These are phyloP conservation scores for Thera obeliscata DNA, from an alignment of 2,888 invertebrate species.

Conservation along the genomic window DNA sequence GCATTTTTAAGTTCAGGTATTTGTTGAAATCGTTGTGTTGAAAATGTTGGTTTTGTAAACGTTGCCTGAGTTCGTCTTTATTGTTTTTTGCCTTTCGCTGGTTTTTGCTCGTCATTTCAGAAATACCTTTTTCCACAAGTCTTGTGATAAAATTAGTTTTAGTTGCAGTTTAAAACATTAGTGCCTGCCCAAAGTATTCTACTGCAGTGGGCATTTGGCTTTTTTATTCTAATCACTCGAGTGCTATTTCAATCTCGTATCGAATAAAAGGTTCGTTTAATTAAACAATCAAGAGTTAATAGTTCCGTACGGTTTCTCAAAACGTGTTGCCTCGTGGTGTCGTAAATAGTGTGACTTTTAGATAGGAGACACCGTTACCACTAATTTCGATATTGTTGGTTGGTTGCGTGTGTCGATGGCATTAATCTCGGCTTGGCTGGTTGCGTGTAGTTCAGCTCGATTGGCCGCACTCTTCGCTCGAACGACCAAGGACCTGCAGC, in stretches of 20 bases:
- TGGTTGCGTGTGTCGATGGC: constrained; percentile 58
- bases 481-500: constrained; percentile 49
- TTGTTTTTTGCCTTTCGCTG: background rate
- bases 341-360: constrained; percentile 29
- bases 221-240: too few relatives aligned
- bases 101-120: background rate
- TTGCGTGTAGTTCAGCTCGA: constrained; percentile 65
- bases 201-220: too few relatives aligned
- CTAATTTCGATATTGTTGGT: constrained; percentile 53
- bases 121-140: background rate
- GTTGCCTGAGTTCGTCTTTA: background rate
- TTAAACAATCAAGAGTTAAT: constrained; percentile 20
- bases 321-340: constrained; percentile 27
- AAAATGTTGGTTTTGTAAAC: background rate
- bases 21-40: background rate
- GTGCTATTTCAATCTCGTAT: background rate
- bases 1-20: background rate
- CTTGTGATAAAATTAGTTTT: background rate
- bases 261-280: background rate
- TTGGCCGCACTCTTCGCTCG: constrained; percentile 53
- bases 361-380: constrained; percentile 51
- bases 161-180: too few relatives aligned
- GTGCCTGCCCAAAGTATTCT: background rate
- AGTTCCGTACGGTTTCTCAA: constrained; percentile 31
- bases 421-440: constrained; percentile 50